phyloP scores from a whole-genome alignment of 2,888 invertebrate genomes.

The Morpho deidamia region DNA sequence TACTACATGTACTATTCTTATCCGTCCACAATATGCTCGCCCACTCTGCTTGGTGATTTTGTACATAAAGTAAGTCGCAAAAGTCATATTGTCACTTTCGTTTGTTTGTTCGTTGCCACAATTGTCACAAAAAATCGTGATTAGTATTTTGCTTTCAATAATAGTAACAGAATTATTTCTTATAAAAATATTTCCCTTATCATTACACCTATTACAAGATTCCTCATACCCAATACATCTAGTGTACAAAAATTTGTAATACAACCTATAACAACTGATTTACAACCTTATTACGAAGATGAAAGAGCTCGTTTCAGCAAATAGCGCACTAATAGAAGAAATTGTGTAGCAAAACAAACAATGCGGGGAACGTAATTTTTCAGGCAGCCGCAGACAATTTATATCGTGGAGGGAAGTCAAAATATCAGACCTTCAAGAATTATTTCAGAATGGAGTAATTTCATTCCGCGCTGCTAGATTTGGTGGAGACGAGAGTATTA shows the following conservation, averaged over 20 bases:
- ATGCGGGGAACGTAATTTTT: slow-evolving; percentile 45
- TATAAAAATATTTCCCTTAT: too few species aligned
- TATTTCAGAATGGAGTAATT: slow-evolving; percentile 22
- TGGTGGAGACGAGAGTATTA: slow-evolving; percentile 9
- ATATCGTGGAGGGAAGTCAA: slow-evolving; percentile 37
- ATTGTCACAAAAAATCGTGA: too few species aligned
- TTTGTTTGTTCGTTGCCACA: too few species aligned
- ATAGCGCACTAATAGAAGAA: slow-evolving; percentile 13
- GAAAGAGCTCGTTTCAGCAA: slow-evolving; percentile 6
- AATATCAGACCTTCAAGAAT: slow-evolving; percentile 28
- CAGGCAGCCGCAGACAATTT: slow-evolving; percentile 49
- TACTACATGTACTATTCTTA: too few species aligned
- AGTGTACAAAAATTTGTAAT: slow-evolving; percentile 16
- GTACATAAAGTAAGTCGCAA: too few species aligned
- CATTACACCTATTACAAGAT: slow-evolving; percentile 1
- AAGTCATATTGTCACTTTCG: too few species aligned
- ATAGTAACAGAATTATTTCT: too few species aligned
- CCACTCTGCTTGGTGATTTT: too few species aligned
- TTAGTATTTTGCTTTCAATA: too few species aligned
- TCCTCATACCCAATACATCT: slow-evolving; percentile 14
- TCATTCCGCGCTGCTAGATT: slow-evolving; percentile 14
- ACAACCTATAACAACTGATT: neutral
- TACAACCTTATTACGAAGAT: neutral
- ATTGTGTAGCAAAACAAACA: slow-evolving; percentile 38
- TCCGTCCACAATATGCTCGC: too few species aligned